Conservation (phyloP, 1,140 invertebrate species). For the Cataglyphis hispanica region DNA sequence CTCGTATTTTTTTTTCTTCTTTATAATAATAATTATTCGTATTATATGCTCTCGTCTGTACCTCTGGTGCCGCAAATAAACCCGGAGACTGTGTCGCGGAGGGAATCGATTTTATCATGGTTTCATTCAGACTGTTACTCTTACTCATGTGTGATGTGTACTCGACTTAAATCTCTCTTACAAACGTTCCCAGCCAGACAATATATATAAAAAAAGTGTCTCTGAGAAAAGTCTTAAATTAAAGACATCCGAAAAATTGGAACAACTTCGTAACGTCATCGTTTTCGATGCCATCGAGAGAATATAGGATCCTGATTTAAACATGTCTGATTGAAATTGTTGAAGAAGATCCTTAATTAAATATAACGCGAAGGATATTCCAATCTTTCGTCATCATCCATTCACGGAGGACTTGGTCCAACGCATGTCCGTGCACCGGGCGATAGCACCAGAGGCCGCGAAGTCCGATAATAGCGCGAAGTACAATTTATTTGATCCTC, state of each 20-base stretch:
- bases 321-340: neutral
- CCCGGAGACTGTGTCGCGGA: conserved; percentile 23
- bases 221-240: neutral
- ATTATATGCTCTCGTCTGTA: conserved; percentile 66
- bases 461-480: conserved; percentile 71
- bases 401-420: conserved; percentile 18
- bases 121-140: neutral
- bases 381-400: neutral
- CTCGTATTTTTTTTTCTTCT: conserved; percentile 62
- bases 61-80: conserved; percentile 66
- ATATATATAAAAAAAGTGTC: neutral
- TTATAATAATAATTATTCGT: conserved; percentile 61
- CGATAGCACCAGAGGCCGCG: conserved; percentile 65
- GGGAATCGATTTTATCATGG: conserved; percentile 2
- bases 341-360: neutral
- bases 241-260: neutral
- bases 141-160: conserved; percentile 8
- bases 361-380: neutral
- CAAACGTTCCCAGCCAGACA: conserved; percentile 10
- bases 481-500: conserved; percentile 79
- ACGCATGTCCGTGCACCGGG: conserved; percentile 41
- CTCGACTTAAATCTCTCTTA: neutral
- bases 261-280: neutral
- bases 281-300: neutral
- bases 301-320: neutral